Conservation (phyloP, 2,888 invertebrate genomes). For the Tribolium freemani region DNA sequence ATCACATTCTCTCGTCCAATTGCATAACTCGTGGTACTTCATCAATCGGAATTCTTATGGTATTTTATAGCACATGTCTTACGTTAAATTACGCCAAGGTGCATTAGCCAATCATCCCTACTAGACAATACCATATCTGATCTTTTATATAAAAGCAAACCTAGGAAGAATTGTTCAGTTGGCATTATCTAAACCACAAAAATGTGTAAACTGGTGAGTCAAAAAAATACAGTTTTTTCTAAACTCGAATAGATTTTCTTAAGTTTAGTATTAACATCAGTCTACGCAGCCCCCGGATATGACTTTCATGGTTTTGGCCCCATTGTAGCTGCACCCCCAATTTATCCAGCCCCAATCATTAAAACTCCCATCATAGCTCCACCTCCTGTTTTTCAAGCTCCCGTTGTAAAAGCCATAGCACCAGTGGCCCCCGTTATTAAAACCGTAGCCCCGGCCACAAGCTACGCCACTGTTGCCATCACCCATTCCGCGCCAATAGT, state of each 20-base stretch:
- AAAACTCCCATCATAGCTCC: slow-evolving; percentile 50
- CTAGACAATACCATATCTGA: slow-evolving; percentile 21
- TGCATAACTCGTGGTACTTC: slow-evolving; percentile 13
- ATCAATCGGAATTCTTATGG: slow-evolving; percentile 24
- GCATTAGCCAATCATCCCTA: slow-evolving; percentile 34
- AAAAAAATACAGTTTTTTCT: background rate
- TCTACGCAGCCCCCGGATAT: slow-evolving; percentile 27
- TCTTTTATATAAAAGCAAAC: background rate
- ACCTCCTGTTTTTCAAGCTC: slow-evolving; percentile 47
- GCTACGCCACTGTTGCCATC: slow-evolving; percentile 73
- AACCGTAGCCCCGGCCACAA: slow-evolving; percentile 68
- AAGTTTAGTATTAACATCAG: background rate
- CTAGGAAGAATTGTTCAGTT: slow-evolving; percentile 23
- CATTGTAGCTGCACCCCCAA: slow-evolving; percentile 36
- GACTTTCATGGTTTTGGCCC: slow-evolving; percentile 19
- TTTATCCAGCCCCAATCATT: slow-evolving; percentile 45
- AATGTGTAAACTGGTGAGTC: slow-evolving; percentile 29
- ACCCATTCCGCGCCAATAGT: slow-evolving; percentile 62
- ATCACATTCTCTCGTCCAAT: slow-evolving; percentile 1
- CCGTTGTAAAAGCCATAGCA: slow-evolving; percentile 48
- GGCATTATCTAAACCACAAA: slow-evolving; percentile 4
- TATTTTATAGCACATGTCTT: slow-evolving; percentile 31
- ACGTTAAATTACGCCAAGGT: slow-evolving; percentile 25
- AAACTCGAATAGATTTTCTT: slow-evolving; percentile 12
- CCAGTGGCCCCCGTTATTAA: slow-evolving; percentile 55